Evolutionary conservation across 2,113 vertebrate genomes (phyloP).

Genomic region (Neopipo cinnamomea): DNA sequence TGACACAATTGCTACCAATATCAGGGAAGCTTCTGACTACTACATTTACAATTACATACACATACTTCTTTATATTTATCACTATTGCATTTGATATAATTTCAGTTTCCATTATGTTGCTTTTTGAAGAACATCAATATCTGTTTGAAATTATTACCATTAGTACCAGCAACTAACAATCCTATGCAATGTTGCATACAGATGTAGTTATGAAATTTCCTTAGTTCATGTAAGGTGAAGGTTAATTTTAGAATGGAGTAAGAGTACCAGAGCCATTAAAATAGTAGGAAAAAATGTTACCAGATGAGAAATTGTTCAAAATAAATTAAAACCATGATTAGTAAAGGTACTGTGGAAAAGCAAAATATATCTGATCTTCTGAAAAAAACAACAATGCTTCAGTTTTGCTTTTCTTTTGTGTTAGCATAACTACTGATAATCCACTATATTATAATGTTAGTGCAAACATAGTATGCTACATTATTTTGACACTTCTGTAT

Average conservation of each 20-base stretch:
- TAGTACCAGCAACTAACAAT: not conserved
- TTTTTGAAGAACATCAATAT: constrained; percentile 11
- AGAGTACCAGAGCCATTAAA: constrained; percentile 70
- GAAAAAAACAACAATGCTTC: not conserved
- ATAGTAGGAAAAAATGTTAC: constrained; percentile 71
- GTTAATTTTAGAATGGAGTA: constrained; percentile 71
- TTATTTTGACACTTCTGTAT: constrained; percentile 28
- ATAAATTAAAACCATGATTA: constrained; percentile 65
- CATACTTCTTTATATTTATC: not conserved
- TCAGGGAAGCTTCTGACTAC: not conserved
- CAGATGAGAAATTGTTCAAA: constrained; percentile 70
- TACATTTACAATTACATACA: not conserved
- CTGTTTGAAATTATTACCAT: constrained; percentile 10
- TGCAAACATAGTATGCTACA: not conserved
- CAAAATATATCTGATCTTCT: not conserved
- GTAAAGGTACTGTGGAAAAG: not conserved
- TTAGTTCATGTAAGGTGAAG: constrained; percentile 71
- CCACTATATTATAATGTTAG: not conserved
- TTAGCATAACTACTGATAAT: not conserved
- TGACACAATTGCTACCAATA: not conserved
- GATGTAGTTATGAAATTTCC: constrained; percentile 68
- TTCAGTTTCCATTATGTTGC: constrained; percentile 30
- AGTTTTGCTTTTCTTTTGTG: not conserved
- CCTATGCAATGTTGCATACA: constrained; percentile 11
- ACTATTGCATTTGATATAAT: not conserved